phyloP scores from a whole-genome alignment of 2,888 invertebrate genomes.

The Hydrotaea cyrtoneurina region DNA sequence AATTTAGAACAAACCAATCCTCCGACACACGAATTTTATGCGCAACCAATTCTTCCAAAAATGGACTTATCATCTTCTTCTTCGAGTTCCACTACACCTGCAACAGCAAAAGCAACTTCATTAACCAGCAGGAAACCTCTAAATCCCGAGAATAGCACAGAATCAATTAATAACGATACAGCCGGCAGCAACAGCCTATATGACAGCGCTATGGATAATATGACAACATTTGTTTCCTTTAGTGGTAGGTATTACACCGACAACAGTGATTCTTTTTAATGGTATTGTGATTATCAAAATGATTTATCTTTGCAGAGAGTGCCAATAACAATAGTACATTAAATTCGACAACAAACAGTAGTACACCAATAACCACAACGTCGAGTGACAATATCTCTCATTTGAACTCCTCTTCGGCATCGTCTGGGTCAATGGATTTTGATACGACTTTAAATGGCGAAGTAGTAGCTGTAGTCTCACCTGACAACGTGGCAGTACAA shows the following conservation, averaged over 20 bases:
- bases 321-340: slow-evolving; percentile 70
- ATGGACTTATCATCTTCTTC: slow-evolving; percentile 69
- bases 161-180: slow-evolving; percentile 54
- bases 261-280: background rate
- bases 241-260: slow-evolving; percentile 71
- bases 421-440: slow-evolving; percentile 67
- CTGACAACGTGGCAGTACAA: slow-evolving; percentile 23
- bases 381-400: slow-evolving; percentile 63
- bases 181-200: slow-evolving; percentile 73
- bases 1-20: slow-evolving; percentile 51
- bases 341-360: slow-evolving; percentile 50
- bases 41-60: slow-evolving; percentile 68
- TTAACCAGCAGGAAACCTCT: slow-evolving; percentile 18
- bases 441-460: slow-evolving; percentile 71
- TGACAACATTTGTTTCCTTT: slow-evolving; percentile 73
- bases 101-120: slow-evolving; percentile 51
- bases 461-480: slow-evolving; percentile 33
- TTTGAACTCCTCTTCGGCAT: slow-evolving; percentile 69
- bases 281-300: background rate
- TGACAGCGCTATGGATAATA: slow-evolving; percentile 77
- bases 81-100: slow-evolving; percentile 68
- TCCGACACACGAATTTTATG: slow-evolving; percentile 68
- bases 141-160: slow-evolving; percentile 47
- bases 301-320: slow-evolving; percentile 72
- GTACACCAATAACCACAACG: slow-evolving; percentile 54